A percentile compares a stretch with the other conserved stretches of the same genome.
phyloP scores from a whole-genome alignment of 2,888 invertebrate genomes.

The Lasioglossum leucozonium region DNA sequence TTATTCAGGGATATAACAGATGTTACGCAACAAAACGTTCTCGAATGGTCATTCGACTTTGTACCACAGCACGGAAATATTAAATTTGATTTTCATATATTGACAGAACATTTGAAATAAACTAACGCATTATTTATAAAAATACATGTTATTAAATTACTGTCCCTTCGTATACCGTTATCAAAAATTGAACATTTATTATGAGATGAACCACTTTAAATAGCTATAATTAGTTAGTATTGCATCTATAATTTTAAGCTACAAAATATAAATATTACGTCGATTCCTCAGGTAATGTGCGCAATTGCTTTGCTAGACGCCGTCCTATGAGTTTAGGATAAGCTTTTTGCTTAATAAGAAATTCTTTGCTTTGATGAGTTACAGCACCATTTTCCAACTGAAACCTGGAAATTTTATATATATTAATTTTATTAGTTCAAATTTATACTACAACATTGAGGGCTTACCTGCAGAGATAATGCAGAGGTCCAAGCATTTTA shows the following conservation, averaged over 20 bases:
- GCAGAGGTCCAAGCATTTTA: slow-evolving; percentile 91
- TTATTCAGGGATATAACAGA: slow-evolving; percentile 83
- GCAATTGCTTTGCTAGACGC: slow-evolving; percentile 87
- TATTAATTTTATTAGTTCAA: slow-evolving; percentile 1
- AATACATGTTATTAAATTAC: slow-evolving; percentile 49
- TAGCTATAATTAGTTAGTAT: slow-evolving; percentile 53
- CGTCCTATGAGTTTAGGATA: slow-evolving; percentile 93
- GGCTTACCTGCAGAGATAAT: slow-evolving; percentile 89
- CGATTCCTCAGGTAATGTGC: slow-evolving; percentile 75
- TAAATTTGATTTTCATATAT: slow-evolving; percentile 75
- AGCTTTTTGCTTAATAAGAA: slow-evolving; percentile 91
- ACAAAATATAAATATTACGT: slow-evolving; percentile 53
- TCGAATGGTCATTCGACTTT: slow-evolving; percentile 77
- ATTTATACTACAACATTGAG: background rate
- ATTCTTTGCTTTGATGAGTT: slow-evolving; percentile 96
- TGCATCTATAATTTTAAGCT: slow-evolving; percentile 24
- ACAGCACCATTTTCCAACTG: slow-evolving; percentile 97
- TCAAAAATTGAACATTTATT: slow-evolving; percentile 60
- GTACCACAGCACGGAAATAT: slow-evolving; percentile 73
- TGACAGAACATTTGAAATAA: slow-evolving; percentile 46
- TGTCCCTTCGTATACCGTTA: slow-evolving; percentile 24
- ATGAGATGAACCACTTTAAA: slow-evolving; percentile 28
- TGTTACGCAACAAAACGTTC: slow-evolving; percentile 69
- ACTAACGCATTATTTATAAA: slow-evolving; percentile 27
- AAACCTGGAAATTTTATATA: slow-evolving; percentile 84